phyloP scores from a whole-genome alignment of 1,140 invertebrate genomes.

The Condylostylus longicornis region DNA sequence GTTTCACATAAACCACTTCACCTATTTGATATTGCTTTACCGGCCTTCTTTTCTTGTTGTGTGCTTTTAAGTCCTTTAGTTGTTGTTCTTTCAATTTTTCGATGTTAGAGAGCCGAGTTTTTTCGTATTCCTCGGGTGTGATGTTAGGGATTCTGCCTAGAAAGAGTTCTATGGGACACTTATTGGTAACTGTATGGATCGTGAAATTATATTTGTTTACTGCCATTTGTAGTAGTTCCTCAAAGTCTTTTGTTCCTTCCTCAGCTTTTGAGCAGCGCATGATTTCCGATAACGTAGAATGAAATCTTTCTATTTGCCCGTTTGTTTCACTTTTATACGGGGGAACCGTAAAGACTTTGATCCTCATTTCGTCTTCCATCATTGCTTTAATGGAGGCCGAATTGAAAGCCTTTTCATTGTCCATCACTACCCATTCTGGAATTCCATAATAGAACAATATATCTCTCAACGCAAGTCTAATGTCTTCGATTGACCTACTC shows the following conservation, averaged over 20 bases:
- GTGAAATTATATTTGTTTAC: conserved; percentile 10
- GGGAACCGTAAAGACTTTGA: conserved; percentile 4
- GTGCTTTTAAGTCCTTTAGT: background rate
- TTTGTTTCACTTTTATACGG: conserved; percentile 10
- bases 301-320: conserved; percentile 13
- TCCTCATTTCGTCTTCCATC: conserved; percentile 7
- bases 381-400: conserved; percentile 9
- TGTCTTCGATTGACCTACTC: conserved; percentile 7
- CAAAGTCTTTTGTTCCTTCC: conserved; percentile 2
- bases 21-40: conserved; percentile 4
- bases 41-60: conserved; percentile 6
- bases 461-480: conserved; percentile 1
- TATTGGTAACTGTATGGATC: conserved; percentile 10
- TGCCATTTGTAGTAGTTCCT: conserved; percentile 8
- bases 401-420: conserved; percentile 13
- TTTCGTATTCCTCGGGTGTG: conserved; percentile 7
- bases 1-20: conserved; percentile 7
- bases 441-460: conserved; percentile 10
- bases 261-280: conserved; percentile 7
- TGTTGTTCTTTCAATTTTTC: conserved; percentile 6
- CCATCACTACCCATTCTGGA: conserved; percentile 10
- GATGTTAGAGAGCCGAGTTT: conserved; percentile 6
- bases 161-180: conserved; percentile 10
- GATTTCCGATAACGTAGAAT: conserved; percentile 10
- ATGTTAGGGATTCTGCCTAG: conserved; percentile 8